A percentile compares a stretch with the other conserved stretches of the same genome.
Evolutionary conservation across 2,113 vertebrate genomes (phyloP).

Genomic region (Empidonax alnorum): DNA sequence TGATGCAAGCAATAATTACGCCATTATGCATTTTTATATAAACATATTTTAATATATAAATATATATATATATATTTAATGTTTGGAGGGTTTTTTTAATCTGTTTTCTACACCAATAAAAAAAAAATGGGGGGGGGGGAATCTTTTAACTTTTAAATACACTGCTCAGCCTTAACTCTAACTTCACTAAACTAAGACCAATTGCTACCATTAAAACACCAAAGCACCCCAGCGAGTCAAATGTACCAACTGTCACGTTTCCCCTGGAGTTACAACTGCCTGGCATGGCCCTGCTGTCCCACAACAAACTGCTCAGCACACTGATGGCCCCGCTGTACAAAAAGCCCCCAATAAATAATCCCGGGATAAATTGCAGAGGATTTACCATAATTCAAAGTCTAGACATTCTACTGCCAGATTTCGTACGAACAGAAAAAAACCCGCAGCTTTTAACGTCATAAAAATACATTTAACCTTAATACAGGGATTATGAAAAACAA

Average conservation of each 20-base stretch:
- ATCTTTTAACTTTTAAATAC: background rate
- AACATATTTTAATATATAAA: background rate
- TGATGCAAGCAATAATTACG: background rate
- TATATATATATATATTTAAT: background rate
- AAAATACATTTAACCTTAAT: slow-evolving; percentile 60
- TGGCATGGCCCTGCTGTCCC: background rate
- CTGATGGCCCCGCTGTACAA: background rate
- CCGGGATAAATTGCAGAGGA: slow-evolving; percentile 35
- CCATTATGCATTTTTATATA: background rate
- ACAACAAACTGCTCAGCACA: background rate
- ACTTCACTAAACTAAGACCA: background rate
- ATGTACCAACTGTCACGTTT: background rate
- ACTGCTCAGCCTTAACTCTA: background rate
- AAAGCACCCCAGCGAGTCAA: background rate
- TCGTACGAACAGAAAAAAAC: background rate
- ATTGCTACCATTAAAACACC: background rate
- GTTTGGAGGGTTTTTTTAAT: background rate
- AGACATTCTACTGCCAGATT: slow-evolving; percentile 50
- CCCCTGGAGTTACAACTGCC: background rate
- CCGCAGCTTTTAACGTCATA: slow-evolving; percentile 49
- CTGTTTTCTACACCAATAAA: background rate
- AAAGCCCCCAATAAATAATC: slow-evolving; percentile 52
- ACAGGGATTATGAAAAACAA: slow-evolving; percentile 57
- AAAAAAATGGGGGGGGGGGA: too few species aligned
- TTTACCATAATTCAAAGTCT: slow-evolving; percentile 65